phyloP scores from a whole-genome alignment of 1,140 invertebrate species.

The Diabrotica undecimpunctata region DNA sequence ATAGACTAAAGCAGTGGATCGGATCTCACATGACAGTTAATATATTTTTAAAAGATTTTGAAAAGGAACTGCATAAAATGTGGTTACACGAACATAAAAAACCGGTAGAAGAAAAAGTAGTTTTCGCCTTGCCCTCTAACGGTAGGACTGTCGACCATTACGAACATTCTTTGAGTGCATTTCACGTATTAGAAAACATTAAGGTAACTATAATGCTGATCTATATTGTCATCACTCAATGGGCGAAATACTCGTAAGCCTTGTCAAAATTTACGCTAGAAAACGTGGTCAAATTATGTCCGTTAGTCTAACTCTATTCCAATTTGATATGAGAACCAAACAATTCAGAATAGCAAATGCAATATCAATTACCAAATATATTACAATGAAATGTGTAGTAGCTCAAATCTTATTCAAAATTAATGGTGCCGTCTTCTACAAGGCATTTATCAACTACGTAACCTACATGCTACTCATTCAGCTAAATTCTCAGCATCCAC shows the following conservation, averaged over 20 bases:
- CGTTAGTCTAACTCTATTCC: background rate
- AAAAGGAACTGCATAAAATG: slow-evolving; percentile 26
- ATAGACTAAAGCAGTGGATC: slow-evolving; percentile 41
- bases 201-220: slow-evolving; percentile 22
- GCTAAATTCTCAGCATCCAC: too few species aligned
- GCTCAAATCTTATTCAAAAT: too few species aligned
- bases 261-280: background rate
- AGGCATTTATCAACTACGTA: too few species aligned
- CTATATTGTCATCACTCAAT: too few species aligned
- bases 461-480: too few species aligned
- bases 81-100: slow-evolving; percentile 13
- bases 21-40: slow-evolving; percentile 34
- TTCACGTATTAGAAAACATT: slow-evolving; percentile 31
- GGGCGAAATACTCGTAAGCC: too few species aligned
- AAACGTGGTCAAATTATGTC: too few species aligned
- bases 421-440: too few species aligned
- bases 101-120: slow-evolving; percentile 24
- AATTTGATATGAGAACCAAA: too few species aligned
- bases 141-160: slow-evolving; percentile 32
- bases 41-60: slow-evolving; percentile 31
- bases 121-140: slow-evolving; percentile 30
- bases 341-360: too few species aligned
- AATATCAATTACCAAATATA: too few species aligned
- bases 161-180: slow-evolving; percentile 27
- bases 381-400: too few species aligned